Evolutionary conservation across 2,797 vertebrate genomes (phyloP).

Genomic region (Hypotaenidia okinawae): DNA sequence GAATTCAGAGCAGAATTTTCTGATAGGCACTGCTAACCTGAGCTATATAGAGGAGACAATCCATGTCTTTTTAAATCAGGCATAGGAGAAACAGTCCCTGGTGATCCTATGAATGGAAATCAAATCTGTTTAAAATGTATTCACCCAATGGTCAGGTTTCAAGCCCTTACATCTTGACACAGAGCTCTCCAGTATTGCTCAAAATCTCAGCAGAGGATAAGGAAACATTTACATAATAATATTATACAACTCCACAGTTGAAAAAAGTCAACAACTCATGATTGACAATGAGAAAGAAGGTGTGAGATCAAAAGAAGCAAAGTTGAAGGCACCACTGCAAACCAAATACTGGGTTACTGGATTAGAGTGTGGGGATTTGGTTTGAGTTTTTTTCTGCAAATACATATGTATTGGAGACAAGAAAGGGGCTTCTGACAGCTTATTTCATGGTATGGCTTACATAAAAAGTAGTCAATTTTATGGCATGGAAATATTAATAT

Average conservation of each 20-base stretch:
- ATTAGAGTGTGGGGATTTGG: rapidly evolving
- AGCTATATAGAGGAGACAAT: neutral
- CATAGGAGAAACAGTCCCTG: neutral
- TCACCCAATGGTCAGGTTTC: neutral
- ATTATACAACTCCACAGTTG: neutral
- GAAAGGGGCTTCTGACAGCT: neutral
- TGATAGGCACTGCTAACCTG: neutral
- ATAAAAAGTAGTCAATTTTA: neutral
- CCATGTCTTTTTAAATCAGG: neutral
- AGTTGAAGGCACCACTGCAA: neutral
- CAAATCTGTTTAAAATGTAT: neutral
- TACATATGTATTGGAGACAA: neutral
- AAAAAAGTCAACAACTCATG: neutral
- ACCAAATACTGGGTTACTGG: neutral
- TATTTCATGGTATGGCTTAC: neutral
- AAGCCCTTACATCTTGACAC: neutral
- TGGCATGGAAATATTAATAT: neutral
- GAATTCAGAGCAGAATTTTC: neutral
- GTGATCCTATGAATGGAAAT: neutral
- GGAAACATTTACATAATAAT: conserved; percentile 11
- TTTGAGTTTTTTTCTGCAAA: neutral
- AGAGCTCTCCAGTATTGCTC: neutral
- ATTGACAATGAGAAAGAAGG: neutral
- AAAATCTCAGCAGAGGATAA: neutral
- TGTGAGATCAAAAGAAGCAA: neutral